Evolutionary conservation across 2,888 invertebrate genomes (phyloP).

Genomic region (Fragum whitleyi): DNA sequence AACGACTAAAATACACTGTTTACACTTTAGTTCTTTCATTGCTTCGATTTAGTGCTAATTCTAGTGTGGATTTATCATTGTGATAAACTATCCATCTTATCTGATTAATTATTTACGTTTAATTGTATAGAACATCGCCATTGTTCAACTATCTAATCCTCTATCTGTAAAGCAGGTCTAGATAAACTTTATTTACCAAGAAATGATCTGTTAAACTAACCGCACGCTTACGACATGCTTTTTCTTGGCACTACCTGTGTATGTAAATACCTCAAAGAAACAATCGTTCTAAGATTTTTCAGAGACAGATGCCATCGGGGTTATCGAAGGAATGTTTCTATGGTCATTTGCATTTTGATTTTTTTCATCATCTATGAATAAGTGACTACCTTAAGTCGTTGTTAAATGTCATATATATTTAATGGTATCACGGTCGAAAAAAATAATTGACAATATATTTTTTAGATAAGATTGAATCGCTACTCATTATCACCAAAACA

Average conservation of each 20-base stretch:
- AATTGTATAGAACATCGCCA: conserved; percentile 7
- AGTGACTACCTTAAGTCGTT: too few species aligned
- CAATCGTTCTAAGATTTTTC: neutral
- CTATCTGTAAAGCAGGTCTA: neutral
- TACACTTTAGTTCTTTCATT: too few species aligned
- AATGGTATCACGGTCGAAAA: too few species aligned
- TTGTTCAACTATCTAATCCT: conserved; percentile 12
- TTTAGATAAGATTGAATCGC: too few species aligned
- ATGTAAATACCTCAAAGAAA: neutral
- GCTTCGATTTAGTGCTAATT: too few species aligned
- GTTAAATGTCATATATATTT: too few species aligned
- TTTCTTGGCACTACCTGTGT: neutral
- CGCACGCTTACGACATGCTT: conserved; percentile 34
- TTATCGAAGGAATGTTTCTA: conserved; percentile 12
- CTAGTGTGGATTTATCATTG: neutral
- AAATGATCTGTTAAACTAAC: conserved; percentile 51
- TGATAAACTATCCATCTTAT: conserved; percentile 19
- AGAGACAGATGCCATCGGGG: neutral
- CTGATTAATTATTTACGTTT: conserved; percentile 9
- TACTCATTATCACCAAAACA: too few species aligned
- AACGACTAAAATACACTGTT: too few species aligned
- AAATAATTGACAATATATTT: too few species aligned
- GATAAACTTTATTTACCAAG: conserved; percentile 18
- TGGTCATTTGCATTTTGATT: neutral
- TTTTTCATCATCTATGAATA: too few species aligned